These are phyloP conservation scores for Leptogaster cylindrica DNA, from an alignment of 2,888 invertebrate species.

Conservation along the genomic window DNA sequence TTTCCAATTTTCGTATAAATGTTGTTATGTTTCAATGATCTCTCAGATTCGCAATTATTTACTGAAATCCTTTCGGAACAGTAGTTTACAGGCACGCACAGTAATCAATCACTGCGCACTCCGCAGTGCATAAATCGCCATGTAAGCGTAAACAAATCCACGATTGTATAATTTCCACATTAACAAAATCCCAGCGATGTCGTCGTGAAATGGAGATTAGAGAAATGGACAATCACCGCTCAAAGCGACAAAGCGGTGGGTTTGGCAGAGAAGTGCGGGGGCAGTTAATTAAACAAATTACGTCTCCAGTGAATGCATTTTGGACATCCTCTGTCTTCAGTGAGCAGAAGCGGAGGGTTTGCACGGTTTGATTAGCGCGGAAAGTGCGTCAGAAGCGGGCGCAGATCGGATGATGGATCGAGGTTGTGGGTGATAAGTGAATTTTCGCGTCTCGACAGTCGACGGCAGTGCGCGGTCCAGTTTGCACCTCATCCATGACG, in stretches of 20 bases:
- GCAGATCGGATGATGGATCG: background rate
- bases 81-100: no score
- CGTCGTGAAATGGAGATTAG: no score
- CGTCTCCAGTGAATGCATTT: constrained; percentile 8
- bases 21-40: no score
- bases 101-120: no score
- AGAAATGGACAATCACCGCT: constrained; percentile 12
- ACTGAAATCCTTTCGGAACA: no score
- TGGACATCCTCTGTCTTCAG: background rate
- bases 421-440: constrained; percentile 21
- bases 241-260: background rate
- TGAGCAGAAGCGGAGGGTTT: background rate
- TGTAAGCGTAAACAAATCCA: no score
- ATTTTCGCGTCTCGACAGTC: background rate
- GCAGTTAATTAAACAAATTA: constrained; percentile 31
- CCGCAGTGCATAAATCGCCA: no score
- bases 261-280: constrained; percentile 10
- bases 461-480: background rate
- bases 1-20: no score
- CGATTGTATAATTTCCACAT: no score
- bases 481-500: constrained; percentile 14
- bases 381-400: background rate
- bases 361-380: background rate
- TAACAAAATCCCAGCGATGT: no score
- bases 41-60: no score